Conservation (phyloP, 2,797 vertebrate species). For the Artibeus lituratus region DNA sequence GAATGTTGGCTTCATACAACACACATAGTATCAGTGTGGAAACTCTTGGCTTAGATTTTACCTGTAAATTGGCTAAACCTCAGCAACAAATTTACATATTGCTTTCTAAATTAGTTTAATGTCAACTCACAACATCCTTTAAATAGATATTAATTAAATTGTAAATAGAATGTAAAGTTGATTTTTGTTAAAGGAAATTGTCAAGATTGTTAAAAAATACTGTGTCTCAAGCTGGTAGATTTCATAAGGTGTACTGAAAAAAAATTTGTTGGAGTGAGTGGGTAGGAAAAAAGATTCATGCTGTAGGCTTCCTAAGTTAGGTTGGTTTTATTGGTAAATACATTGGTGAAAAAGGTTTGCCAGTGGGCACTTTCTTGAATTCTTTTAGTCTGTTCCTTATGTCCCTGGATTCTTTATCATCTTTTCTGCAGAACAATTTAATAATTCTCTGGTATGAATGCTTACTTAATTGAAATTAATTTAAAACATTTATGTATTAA, state of each 20-base stretch:
- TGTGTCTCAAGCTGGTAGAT: background rate
- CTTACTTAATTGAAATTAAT: constrained; percentile 31
- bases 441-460: background rate
- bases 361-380: background rate
- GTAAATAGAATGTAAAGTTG: background rate
- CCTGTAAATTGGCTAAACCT: background rate
- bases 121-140: background rate
- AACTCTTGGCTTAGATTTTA: background rate
- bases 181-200: background rate
- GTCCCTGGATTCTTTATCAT: background rate
- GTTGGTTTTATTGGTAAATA: background rate
- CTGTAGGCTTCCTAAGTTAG: background rate
- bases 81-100: background rate
- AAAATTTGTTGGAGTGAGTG: background rate
- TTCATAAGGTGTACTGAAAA: background rate
- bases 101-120: background rate
- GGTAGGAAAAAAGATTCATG: background rate
- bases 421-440: constrained; percentile 22
- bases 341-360: background rate
- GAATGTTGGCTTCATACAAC: background rate
- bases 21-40: background rate
- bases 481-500: background rate
- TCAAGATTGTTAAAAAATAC: constrained; percentile 6
- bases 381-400: background rate
- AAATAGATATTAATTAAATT: background rate